These are phyloP conservation scores for Virgularia gustaviana DNA, from an alignment of 92 coral and sea anemone genomes.

Conservation along the genomic window DNA sequence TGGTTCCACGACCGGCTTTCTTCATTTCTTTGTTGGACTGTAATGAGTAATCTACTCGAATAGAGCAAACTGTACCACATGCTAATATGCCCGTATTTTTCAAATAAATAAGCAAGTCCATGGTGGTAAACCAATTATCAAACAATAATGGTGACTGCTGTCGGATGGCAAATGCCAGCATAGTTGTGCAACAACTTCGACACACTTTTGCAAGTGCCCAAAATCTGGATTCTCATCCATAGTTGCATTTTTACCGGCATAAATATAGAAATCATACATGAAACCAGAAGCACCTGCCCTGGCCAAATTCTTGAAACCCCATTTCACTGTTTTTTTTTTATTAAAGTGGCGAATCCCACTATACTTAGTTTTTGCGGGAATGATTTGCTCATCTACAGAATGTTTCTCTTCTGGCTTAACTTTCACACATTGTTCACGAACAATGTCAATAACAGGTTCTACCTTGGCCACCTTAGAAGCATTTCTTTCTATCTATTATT, in stretches of 20 bases:
- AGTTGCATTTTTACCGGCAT: constrained; percentile 20
- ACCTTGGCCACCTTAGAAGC: constrained; percentile 2
- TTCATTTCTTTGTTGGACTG: constrained; percentile 13
- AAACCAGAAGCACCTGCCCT: constrained; percentile 19
- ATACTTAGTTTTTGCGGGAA: constrained; percentile 13
- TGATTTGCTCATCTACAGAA: constrained; percentile 37
- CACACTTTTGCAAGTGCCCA: constrained; percentile 10
- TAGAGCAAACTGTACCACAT: constrained; percentile 22
- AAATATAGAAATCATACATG: constrained; percentile 20
- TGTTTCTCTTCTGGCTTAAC: constrained; percentile 28
- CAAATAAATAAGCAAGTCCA: constrained; percentile 6
- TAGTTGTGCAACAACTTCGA: constrained; percentile 25
- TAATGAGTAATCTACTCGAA: background rate
- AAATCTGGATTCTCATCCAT: background rate
- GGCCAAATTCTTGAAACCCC: constrained; percentile 32
- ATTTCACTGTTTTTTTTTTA: constrained; percentile 30
- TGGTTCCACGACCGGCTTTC: constrained; percentile 10
- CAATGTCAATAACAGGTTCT: constrained; percentile 17
- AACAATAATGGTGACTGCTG: constrained; percentile 31
- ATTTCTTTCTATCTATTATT: background rate
- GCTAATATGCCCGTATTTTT: constrained; percentile 15
- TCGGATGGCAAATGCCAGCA: constrained; percentile 25
- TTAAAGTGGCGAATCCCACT: constrained; percentile 30
- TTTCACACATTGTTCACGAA: constrained; percentile 32
- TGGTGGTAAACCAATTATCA: constrained; percentile 26